Evolutionary conservation across 2,113 vertebrate species (phyloP), one percentile per base, ranked within the genome.

Genomic region (Dicrurus megarhynchus): DNA sequence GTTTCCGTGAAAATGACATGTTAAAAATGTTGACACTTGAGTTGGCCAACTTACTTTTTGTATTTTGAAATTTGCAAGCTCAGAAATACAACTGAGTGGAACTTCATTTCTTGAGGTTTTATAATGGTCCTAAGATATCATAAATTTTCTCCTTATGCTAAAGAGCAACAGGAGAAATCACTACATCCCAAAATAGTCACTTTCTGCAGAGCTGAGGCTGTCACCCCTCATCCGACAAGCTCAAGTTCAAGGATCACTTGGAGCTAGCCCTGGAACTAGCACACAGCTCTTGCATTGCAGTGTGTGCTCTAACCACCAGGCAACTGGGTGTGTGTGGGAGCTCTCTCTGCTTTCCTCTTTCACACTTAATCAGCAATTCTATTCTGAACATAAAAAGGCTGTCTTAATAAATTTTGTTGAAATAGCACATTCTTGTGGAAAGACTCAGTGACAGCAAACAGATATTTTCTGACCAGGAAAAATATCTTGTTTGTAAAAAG

Each of bases 331-430:
- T n/a, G 33, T 7, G 10, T 0, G 30, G 11, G 35, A 22, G 33
- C 6, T 53, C 42, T 56, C 41, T 39, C 49, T 11, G 6, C 35
- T 84, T 60, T 52, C 47, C 30, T 69, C 49, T 81, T 82, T 69
- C 69, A 75, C 37, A 42, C 21, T 49, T 35, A n/a, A 78, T 75
- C 67, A 91, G 65, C 28, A 78, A 75, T 84, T 90, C 33, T 82
- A 82, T 39, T 30, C 42, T 59, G 60, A 82, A 85, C 5, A 16
- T 68, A 26, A 83, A 84, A 60, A 44, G 10, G 4, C 2, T 83
- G 76, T 63, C 65, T 70, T 30, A 81, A 70, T 39, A 83, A 21
- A 37, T 84, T 49, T 57, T 75, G 3, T 75, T 87, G 85, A 37
- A 85, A 59, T 21, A 61, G 19, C 1, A 0, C 28, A 55, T 82